Evolutionary conservation across 1,140 invertebrate genomes (phyloP).

Genomic region (Matsumurasca onukii): DNA sequence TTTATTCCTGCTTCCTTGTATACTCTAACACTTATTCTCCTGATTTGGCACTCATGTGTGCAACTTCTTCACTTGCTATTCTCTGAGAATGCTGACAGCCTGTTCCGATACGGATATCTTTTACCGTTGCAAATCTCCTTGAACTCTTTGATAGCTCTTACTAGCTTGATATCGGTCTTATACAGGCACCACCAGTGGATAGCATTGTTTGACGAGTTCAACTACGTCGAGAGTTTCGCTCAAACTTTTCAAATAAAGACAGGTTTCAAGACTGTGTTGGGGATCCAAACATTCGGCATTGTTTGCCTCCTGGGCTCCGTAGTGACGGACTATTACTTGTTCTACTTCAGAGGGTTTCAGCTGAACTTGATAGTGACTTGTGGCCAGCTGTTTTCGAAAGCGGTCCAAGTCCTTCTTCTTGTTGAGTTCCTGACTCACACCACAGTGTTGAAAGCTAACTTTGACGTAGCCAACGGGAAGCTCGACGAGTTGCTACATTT

Average conservation of each 20-base stretch:
- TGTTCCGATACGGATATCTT: constrained; percentile 2
- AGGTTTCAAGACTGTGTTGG: neutral
- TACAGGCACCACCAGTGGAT: neutral
- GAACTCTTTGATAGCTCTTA: neutral
- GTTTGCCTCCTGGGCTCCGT: neutral
- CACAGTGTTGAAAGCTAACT: neutral
- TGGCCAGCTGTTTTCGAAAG: neutral
- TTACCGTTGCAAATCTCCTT: constrained; percentile 5
- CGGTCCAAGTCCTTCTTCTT: neutral
- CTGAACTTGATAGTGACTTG: neutral
- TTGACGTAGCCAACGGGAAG: neutral
- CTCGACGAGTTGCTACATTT: neutral
- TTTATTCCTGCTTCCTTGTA: neutral
- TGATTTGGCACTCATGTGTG: constrained; percentile 4
- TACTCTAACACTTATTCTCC: constrained; percentile 1
- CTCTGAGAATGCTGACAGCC: no score
- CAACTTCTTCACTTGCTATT: neutral
- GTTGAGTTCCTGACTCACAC: neutral
- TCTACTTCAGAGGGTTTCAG: neutral
- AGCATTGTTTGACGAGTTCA: neutral
- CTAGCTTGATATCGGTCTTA: neutral
- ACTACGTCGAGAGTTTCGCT: neutral
- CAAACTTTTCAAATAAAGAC: neutral
- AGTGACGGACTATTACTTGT: neutral
- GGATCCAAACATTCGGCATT: neutral